Percentiles rank a stretch among this genome's conserved stretches.
phyloP scores from a whole-genome alignment of 2,797 vertebrate genomes.

The Channallabes apus region DNA sequence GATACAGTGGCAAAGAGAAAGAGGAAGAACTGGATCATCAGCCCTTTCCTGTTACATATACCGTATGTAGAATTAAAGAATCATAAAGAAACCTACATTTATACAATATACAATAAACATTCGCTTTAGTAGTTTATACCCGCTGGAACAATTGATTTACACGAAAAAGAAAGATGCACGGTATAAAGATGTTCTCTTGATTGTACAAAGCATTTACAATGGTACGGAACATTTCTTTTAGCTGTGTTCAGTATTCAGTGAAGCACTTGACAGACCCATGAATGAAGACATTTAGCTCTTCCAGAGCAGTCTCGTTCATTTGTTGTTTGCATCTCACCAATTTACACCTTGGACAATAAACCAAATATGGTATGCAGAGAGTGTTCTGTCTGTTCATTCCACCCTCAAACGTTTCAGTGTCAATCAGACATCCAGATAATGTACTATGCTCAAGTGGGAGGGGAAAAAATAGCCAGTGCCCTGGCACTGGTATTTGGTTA shows the following conservation, averaged over 20 bases:
- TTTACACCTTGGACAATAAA: slow-evolving; percentile 34
- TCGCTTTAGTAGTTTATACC: slow-evolving; percentile 12
- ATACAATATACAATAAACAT: neutral
- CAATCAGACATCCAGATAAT: slow-evolving; percentile 32
- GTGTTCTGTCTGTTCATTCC: slow-evolving; percentile 8
- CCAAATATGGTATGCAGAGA: slow-evolving; percentile 10
- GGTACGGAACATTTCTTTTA: slow-evolving; percentile 18
- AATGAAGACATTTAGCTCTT: slow-evolving; percentile 45
- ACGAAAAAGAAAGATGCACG: neutral
- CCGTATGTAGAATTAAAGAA: neutral
- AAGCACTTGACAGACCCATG: slow-evolving; percentile 34
- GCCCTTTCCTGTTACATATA: neutral
- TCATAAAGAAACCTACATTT: neutral
- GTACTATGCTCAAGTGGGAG: slow-evolving; percentile 5
- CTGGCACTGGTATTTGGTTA: neutral
- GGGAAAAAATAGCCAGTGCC: neutral
- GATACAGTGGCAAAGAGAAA: neutral
- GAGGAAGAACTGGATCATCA: neutral
- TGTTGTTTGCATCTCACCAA: slow-evolving; percentile 28
- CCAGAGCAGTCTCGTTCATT: slow-evolving; percentile 33
- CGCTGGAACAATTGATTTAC: slow-evolving; percentile 18
- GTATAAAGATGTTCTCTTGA: slow-evolving; percentile 17
- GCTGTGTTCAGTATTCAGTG: slow-evolving; percentile 28
- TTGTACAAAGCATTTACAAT: slow-evolving; percentile 28
- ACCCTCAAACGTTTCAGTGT: slow-evolving; percentile 6